Percentiles rank a stretch among this genome's conserved stretches.
Evolutionary conservation across 2,888 invertebrate species (phyloP).

Genomic region (Icerya purchasi): DNA sequence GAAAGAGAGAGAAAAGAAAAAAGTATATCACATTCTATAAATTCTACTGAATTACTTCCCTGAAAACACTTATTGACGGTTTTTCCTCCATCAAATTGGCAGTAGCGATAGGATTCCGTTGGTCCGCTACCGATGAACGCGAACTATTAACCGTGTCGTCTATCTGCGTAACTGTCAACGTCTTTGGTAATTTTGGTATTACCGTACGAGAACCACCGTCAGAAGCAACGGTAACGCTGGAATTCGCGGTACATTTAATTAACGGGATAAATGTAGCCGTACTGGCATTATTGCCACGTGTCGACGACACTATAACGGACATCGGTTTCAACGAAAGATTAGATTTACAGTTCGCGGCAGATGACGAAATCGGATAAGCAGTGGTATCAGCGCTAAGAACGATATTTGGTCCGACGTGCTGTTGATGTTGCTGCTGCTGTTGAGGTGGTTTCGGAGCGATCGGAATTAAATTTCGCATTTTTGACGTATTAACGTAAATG

Average conservation of each 20-base stretch:
- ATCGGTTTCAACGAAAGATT: too few species aligned
- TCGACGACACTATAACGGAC: neutral
- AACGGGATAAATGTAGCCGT: neutral
- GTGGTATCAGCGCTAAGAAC: neutral
- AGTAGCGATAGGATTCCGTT: slow-evolving; percentile 13
- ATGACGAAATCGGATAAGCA: neutral
- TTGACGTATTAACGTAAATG: neutral
- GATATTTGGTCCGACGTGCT: neutral
- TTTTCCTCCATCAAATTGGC: slow-evolving; percentile 17
- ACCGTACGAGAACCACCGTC: neutral
- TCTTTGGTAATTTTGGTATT: slow-evolving; percentile 55
- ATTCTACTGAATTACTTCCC: too few species aligned
- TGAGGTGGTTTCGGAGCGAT: too few species aligned
- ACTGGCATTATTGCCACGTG: neutral
- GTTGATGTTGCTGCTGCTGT: neutral
- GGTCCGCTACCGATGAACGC: slow-evolving; percentile 8
- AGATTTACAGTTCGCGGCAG: too few species aligned
- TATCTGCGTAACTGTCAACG: slow-evolving; percentile 44
- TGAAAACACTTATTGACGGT: slow-evolving; percentile 20
- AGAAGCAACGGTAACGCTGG: neutral
- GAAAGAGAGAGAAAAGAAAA: too few species aligned
- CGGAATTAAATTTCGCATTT: neutral
- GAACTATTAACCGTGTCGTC: slow-evolving; percentile 25
- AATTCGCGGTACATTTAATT: neutral
- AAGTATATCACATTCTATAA: too few species aligned